Evolutionary conservation across 2,797 vertebrate species (phyloP), one percentile per base, ranked within the genome.

Genomic region (Pangasius macronema): DNA sequence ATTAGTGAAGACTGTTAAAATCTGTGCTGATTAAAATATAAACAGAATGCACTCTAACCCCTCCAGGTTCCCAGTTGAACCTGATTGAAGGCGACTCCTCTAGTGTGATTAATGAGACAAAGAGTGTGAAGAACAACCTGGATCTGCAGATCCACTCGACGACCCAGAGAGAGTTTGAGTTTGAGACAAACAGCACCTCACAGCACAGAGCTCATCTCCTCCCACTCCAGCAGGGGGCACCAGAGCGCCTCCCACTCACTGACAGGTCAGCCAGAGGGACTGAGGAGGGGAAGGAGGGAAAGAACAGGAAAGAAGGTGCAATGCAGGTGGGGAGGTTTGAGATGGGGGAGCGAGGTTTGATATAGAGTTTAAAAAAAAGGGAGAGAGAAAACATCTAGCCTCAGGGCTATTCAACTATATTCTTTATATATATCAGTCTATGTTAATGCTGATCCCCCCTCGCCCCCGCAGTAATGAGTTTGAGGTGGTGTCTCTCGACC

Each of bases 381-480:
- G 81, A 83, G 61, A 51, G 63, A 67, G n/a, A 82, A 63, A 82
- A n/a, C 13, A 61, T 55, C 8, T 36, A 57, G 13, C 11, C 5
- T 46, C 1, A 49, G 39, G 59, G 14, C 9, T 30, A 10, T 46
- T 46, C 36, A 65, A 39, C 36, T 10, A 2, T 49, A 49, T 9
- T 65, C 39, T 20, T 46, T 11, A 14, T 3, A 14, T 3, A 49
- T 59, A 24, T 53, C 10, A 9, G 33, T 82, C 18, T 61, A 61
- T 86, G 55, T 75, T 83, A 85, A 83, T 46, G 24, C 7, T 80
- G 20, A 80, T 9, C 63, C 0, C 24, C 6, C 5, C 10, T 68
- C 27, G 51, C 30, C 68, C 24, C 84, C 30, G 51, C 87, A 97
- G 97, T 92, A 97, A 97, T 84, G 96, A 97, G 88, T 97, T 97